phyloP scores from a whole-genome alignment of 2,113 vertebrate genomes.

The Austrofundulus limnaeus region DNA sequence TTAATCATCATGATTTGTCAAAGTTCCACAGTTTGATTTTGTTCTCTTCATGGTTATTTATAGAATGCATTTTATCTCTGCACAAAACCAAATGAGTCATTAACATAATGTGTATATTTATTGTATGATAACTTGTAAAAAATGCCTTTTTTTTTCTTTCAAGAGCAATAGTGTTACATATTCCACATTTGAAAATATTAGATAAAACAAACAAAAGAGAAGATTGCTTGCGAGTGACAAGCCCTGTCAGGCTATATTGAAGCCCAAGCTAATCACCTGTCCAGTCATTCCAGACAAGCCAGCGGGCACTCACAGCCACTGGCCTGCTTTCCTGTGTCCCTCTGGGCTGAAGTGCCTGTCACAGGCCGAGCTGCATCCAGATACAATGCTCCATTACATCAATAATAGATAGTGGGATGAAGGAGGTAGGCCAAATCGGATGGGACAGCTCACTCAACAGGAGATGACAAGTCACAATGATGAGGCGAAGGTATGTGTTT shows the following conservation, averaged over 20 bases:
- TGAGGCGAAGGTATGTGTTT: constrained; percentile 24
- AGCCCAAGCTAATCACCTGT: constrained; percentile 56
- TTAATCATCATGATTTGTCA: no score
- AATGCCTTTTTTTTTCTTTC: background rate
- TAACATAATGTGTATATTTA: background rate
- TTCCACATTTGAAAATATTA: background rate
- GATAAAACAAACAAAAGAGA: constrained; percentile 10
- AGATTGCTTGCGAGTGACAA: constrained; percentile 11
- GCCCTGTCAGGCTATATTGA: constrained; percentile 46
- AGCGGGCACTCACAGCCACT: constrained; percentile 31
- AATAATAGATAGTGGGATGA: constrained; percentile 73
- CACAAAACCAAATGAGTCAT: background rate
- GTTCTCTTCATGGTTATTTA: background rate
- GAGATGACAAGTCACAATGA: constrained; percentile 61
- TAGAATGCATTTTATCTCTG: background rate
- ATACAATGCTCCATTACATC: constrained; percentile 76
- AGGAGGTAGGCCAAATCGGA: constrained; percentile 58
- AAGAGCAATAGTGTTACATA: background rate
- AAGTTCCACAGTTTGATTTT: no score
- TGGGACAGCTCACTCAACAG: constrained; percentile 71
- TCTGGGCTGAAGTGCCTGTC: constrained; percentile 61
- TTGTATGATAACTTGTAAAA: background rate
- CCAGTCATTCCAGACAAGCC: constrained; percentile 41
- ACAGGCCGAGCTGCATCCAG: constrained; percentile 66
- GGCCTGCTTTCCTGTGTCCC: constrained; percentile 57